These are phyloP conservation scores for Malthinus seriepunctatus DNA, from an alignment of 2,888 invertebrate genomes.

Conservation along the genomic window DNA sequence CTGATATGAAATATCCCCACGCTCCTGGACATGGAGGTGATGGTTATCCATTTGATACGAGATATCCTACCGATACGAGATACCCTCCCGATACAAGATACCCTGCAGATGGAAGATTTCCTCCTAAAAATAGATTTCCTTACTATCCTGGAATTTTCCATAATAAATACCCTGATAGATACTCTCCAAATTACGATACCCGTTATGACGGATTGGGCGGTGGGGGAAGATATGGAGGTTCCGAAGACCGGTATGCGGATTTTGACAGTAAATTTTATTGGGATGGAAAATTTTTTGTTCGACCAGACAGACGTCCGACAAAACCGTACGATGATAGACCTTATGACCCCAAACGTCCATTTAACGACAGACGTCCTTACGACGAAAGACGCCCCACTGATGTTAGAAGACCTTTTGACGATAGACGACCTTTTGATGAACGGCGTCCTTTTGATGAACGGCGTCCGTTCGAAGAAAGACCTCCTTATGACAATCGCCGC, in stretches of 20 bases:
- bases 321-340: slow-evolving; percentile 33
- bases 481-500: slow-evolving; percentile 9
- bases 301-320: slow-evolving; percentile 46
- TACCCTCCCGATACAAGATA: slow-evolving; percentile 26
- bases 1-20: slow-evolving; percentile 55
- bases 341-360: slow-evolving; percentile 6
- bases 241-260: slow-evolving; percentile 32
- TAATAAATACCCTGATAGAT: slow-evolving; percentile 46
- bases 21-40: slow-evolving; percentile 52
- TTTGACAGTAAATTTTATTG: slow-evolving; percentile 36
- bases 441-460: slow-evolving; percentile 23
- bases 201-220: slow-evolving; percentile 36
- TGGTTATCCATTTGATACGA: slow-evolving; percentile 35
- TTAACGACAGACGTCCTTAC: slow-evolving; percentile 12
- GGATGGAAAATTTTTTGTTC: slow-evolving; percentile 48
- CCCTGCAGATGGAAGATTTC: slow-evolving; percentile 22
- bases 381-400: slow-evolving; percentile 13
- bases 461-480: slow-evolving; percentile 26
- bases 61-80: slow-evolving; percentile 24
- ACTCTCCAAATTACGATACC: slow-evolving; percentile 43
- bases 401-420: slow-evolving; percentile 17
- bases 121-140: slow-evolving; percentile 36
- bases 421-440: slow-evolving; percentile 24
- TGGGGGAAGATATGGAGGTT: slow-evolving; percentile 34
- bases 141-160: slow-evolving; percentile 49